phyloP scores from a whole-genome alignment of 2,888 invertebrate genomes.

The Trichogramma evanescens region DNA sequence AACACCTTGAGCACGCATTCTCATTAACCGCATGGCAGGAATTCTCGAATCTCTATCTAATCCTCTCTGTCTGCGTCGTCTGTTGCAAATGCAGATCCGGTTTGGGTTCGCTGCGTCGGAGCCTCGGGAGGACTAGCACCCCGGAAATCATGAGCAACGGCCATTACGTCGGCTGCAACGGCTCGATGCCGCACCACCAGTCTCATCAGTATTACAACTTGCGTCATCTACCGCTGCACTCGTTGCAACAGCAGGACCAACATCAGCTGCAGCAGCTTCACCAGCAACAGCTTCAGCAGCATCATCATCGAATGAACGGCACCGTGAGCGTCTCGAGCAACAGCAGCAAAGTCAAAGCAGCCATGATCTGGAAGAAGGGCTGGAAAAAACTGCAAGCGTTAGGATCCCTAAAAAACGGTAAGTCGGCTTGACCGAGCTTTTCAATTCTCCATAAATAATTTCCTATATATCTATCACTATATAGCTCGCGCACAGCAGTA shows the following conservation, averaged over 20 bases:
- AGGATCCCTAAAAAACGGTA: slow-evolving; percentile 65
- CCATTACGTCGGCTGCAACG: background rate
- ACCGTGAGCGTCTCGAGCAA: background rate
- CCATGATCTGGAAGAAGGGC: slow-evolving; percentile 51
- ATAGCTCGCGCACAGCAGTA: too few species aligned
- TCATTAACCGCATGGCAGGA: too few species aligned
- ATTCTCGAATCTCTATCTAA: too few species aligned
- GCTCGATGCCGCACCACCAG: too few species aligned
- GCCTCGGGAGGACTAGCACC: slow-evolving; percentile 32
- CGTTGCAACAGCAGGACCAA: slow-evolving; percentile 14
- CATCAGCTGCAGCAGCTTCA: slow-evolving; percentile 20
- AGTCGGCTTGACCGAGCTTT: slow-evolving; percentile 39
- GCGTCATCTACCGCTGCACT: too few species aligned
- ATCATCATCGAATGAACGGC: too few species aligned
- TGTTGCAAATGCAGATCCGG: slow-evolving; percentile 33
- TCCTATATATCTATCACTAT: too few species aligned
- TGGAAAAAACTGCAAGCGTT: slow-evolving; percentile 74
- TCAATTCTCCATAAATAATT: too few species aligned
- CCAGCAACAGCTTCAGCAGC: slow-evolving; percentile 17
- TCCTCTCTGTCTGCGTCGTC: too few species aligned
- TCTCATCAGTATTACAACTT: too few species aligned
- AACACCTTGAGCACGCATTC: background rate
- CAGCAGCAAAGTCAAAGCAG: slow-evolving; percentile 38
- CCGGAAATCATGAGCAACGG: slow-evolving; percentile 25
- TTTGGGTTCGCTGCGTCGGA: slow-evolving; percentile 39